Percentiles rank a stretch among this genome's conserved stretches.
Evolutionary conservation across 2,113 vertebrate genomes (phyloP).

Genomic region (human): DNA sequence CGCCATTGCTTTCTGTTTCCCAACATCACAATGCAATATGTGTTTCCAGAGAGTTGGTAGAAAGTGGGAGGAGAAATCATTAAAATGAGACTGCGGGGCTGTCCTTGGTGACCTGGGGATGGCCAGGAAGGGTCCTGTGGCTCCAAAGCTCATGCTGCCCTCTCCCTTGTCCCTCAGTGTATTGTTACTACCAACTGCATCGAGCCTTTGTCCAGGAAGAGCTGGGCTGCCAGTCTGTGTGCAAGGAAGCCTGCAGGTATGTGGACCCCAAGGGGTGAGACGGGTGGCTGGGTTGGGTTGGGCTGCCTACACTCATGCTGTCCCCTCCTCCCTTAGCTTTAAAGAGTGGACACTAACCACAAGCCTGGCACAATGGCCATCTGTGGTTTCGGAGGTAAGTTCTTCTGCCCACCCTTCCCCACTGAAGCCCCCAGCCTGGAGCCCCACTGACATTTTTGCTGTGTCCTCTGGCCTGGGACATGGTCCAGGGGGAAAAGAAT

Average conservation of each 20-base stretch:
- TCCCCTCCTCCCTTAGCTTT: slow-evolving; percentile 80
- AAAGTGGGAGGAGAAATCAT: not conserved
- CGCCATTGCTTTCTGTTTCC: not conserved
- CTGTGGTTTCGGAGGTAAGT: slow-evolving; percentile 84
- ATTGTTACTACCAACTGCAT: slow-evolving; percentile 87
- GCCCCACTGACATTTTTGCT: not conserved
- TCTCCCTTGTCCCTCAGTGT: slow-evolving; percentile 79
- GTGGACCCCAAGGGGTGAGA: not conserved
- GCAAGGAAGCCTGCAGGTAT: slow-evolving; percentile 87
- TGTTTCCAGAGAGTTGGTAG: not conserved
- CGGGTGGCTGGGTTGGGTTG: accelerated
- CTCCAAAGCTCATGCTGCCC: accelerated
- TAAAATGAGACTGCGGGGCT: not conserved
- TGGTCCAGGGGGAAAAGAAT: not conserved
- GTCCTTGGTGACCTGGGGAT: not conserved
- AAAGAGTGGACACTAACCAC: slow-evolving; percentile 88
- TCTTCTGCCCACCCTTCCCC: too few relatives aligned
- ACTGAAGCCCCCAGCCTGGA: not conserved
- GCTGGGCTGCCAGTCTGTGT: slow-evolving; percentile 86
- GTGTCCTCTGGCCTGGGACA: not conserved
- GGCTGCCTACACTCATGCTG: not conserved
- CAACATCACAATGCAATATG: not conserved
- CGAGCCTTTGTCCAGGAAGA: slow-evolving; percentile 85
- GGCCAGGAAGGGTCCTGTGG: not conserved
- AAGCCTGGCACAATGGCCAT: slow-evolving; percentile 89